Conservation (phyloP, 2,888 invertebrate genomes). For the Parapristionchus giblindavisi region DNA sequence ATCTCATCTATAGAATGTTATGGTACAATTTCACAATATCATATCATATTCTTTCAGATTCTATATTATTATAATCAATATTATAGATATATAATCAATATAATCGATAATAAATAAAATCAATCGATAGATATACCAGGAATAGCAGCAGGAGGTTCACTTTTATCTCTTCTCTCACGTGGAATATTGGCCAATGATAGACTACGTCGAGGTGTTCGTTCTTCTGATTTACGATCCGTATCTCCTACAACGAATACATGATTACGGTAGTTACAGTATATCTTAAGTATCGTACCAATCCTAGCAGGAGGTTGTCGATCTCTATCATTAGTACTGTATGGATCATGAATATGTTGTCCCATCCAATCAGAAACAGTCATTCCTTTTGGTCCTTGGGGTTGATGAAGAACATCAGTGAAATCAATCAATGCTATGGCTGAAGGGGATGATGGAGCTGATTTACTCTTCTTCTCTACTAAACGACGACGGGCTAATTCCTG, state of each 20-base stretch:
- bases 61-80: no score
- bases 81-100: not conserved
- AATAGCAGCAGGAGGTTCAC: conserved; percentile 51
- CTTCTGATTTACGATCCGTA: conserved; percentile 29
- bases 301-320: not conserved
- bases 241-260: conserved; percentile 15
- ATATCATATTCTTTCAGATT: no score
- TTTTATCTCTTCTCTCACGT: conserved; percentile 48
- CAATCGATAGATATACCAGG: conserved; percentile 39
- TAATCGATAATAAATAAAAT: conserved; percentile 8
- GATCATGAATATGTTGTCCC: conserved; percentile 54
- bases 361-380: conserved; percentile 60
- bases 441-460: conserved; percentile 70
- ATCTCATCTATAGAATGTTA: not conserved
- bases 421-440: conserved; percentile 68
- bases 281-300: not conserved
- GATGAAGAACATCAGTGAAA: conserved; percentile 54
- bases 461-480: conserved; percentile 63
- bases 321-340: no score
- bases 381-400: conserved; percentile 48
- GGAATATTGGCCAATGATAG: conserved; percentile 54
- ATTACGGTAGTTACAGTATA: not conserved
- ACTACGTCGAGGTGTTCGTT: conserved; percentile 48
- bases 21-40: not conserved
- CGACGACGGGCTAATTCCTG: conserved; percentile 57